These are phyloP conservation scores for Meloe dianella DNA, from an alignment of 2,888 invertebrate genomes.

Conservation along the genomic window DNA sequence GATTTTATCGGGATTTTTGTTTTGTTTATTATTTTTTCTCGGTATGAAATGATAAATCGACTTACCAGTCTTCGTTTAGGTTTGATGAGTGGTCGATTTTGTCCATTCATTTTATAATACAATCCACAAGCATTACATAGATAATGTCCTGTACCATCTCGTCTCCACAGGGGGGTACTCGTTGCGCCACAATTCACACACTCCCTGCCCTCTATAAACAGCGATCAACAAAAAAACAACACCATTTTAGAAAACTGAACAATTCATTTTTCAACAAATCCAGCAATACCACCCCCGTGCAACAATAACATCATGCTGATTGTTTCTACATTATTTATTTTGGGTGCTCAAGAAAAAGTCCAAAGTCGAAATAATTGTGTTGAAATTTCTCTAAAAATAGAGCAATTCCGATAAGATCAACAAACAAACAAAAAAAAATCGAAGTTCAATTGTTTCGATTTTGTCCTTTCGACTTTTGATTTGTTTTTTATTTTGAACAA, in stretches of 20 bases:
- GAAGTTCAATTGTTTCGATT: not conserved
- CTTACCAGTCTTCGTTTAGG: slow-evolving; percentile 99
- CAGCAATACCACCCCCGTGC: not conserved
- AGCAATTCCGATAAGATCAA: not conserved
- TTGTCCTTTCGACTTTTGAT: not conserved
- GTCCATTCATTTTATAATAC: slow-evolving; percentile 99
- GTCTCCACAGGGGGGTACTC: slow-evolving; percentile 95
- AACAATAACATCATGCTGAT: not conserved
- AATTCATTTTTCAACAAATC: not conserved
- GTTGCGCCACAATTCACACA: slow-evolving; percentile 99
- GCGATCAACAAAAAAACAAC: not conserved
- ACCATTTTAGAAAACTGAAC: not conserved
- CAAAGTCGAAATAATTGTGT: not conserved
- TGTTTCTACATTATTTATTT: not conserved
- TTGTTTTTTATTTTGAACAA: not conserved
- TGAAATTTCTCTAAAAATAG: not conserved
- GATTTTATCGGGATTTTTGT: not conserved
- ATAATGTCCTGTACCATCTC: slow-evolving; percentile 98
- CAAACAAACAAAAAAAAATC: not conserved
- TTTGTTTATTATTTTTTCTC: not conserved
- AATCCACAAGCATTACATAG: slow-evolving; percentile 99
- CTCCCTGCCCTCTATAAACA: slow-evolving; percentile 85
- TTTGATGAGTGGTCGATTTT: slow-evolving; percentile 98
- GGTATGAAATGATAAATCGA: slow-evolving; percentile 51
- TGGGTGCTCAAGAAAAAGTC: not conserved